A percentile compares a stretch with the other conserved stretches of the same genome.
phyloP scores from a whole-genome alignment of 2,797 vertebrate genomes.

The Acestrorhynchus altus region DNA sequence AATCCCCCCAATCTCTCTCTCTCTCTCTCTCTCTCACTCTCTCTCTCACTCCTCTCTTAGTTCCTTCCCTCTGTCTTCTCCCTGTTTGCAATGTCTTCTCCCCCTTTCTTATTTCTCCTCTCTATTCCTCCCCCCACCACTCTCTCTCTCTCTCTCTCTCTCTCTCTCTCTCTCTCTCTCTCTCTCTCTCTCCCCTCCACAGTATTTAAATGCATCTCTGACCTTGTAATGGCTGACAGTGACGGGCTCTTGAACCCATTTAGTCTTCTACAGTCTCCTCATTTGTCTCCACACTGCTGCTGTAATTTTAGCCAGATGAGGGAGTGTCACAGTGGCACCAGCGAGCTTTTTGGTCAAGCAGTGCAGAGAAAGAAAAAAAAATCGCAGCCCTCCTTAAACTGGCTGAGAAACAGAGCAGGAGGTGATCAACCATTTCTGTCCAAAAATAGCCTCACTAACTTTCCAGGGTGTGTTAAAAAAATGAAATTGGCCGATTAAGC shows the following conservation, averaged over 20 bases:
- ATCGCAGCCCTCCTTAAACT: constrained; percentile 41
- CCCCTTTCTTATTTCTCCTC: constrained; percentile 42
- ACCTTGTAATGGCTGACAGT: constrained; percentile 88
- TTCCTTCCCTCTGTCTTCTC: not conserved
- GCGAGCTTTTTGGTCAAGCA: constrained; percentile 48
- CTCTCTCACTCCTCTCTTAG: not conserved
- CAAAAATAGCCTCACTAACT: constrained; percentile 22
- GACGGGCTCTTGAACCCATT: constrained; percentile 87
- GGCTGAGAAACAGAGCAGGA: constrained; percentile 40
- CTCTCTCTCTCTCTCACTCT: not conserved
- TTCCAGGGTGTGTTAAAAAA: constrained; percentile 48
- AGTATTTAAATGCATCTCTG: constrained; percentile 84
- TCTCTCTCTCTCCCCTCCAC: constrained; percentile 61
- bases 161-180: not conserved
- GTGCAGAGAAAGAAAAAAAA: constrained; percentile 7
- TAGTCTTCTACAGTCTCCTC: constrained; percentile 77
- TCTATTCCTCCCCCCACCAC: not conserved
- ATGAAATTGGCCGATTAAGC: constrained; percentile 68
- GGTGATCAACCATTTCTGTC: constrained; percentile 49
- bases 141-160: not conserved
- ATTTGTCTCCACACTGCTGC: constrained; percentile 67
- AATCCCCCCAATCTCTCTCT: constrained; percentile 33
- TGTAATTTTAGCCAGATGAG: constrained; percentile 62
- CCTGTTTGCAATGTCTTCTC: not conserved
- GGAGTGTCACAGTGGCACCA: constrained; percentile 64